Evolutionary conservation across 2,113 vertebrate genomes (phyloP).

Genomic region (Otolemur garnettii): DNA sequence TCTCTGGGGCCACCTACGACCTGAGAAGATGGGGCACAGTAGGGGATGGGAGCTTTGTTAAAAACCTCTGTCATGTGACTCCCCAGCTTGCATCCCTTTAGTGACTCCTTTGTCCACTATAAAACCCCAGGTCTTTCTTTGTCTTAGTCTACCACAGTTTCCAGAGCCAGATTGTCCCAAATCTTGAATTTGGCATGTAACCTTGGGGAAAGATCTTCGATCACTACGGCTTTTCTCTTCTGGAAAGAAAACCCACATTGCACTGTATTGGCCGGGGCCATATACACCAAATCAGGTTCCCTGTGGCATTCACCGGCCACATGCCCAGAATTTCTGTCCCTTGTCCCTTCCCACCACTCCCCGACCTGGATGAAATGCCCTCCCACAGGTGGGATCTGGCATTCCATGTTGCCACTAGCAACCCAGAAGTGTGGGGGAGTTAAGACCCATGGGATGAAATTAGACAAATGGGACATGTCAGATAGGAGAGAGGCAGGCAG

Average conservation of each 20-base stretch:
- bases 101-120: neutral
- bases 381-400: neutral
- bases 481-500: neutral
- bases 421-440: neutral
- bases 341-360: neutral
- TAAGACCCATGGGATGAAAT: neutral
- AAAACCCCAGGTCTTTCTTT: slow-evolving; percentile 34
- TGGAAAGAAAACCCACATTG: neutral
- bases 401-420: neutral
- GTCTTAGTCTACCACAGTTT: slow-evolving; percentile 24
- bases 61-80: neutral
- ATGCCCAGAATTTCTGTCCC: neutral
- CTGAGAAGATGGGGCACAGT: neutral
- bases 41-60: neutral
- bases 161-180: slow-evolving; percentile 12
- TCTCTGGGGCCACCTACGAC: neutral
- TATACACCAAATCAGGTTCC: neutral
- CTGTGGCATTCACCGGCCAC: neutral
- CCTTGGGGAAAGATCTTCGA: neutral
- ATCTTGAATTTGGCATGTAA: neutral
- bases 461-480: neutral
- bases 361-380: neutral
- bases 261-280: neutral
- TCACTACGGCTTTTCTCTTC: neutral
- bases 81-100: slow-evolving; percentile 35